A percentile compares a stretch with the other conserved stretches of the same genome.
Evolutionary conservation across 1,140 invertebrate genomes (phyloP).

Genomic region (Pogonomyrmex barbatus): DNA sequence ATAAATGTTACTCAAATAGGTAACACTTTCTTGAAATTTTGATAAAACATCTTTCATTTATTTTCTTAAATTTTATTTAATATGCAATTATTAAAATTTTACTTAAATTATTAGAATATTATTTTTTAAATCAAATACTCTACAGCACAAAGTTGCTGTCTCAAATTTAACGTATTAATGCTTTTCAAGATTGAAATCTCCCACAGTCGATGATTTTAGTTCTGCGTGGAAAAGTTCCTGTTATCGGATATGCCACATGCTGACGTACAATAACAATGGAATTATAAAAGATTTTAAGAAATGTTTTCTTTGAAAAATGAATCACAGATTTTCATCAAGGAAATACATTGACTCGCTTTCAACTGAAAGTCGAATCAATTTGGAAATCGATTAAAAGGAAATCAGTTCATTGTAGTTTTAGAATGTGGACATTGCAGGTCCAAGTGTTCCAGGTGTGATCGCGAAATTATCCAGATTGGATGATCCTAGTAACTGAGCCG

Average conservation of each 20-base stretch:
- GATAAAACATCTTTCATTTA: background rate
- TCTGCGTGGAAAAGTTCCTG: background rate
- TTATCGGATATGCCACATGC: background rate
- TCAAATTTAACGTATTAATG: background rate
- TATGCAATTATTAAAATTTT: background rate
- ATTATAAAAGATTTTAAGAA: background rate
- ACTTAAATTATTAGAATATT: background rate
- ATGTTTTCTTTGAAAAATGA: background rate
- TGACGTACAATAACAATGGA: background rate
- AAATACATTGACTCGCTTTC: background rate
- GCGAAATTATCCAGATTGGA: conserved; percentile 33
- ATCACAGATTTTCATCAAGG: background rate
- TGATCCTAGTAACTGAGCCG: conserved; percentile 2
- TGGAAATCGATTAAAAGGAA: conserved; percentile 7
- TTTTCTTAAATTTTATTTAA: background rate
- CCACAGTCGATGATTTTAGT: background rate
- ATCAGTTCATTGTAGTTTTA: conserved; percentile 30
- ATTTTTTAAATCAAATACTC: background rate
- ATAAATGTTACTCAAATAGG: background rate
- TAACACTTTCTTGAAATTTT: background rate
- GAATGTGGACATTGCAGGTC: conserved; percentile 19
- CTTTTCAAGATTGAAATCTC: background rate
- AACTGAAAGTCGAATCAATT: background rate
- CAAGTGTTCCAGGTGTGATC: conserved; percentile 36
- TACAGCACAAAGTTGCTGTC: background rate